These are phyloP conservation scores for Oxyruncus cristatus DNA, from an alignment of 2,113 vertebrate species.

Conservation along the genomic window DNA sequence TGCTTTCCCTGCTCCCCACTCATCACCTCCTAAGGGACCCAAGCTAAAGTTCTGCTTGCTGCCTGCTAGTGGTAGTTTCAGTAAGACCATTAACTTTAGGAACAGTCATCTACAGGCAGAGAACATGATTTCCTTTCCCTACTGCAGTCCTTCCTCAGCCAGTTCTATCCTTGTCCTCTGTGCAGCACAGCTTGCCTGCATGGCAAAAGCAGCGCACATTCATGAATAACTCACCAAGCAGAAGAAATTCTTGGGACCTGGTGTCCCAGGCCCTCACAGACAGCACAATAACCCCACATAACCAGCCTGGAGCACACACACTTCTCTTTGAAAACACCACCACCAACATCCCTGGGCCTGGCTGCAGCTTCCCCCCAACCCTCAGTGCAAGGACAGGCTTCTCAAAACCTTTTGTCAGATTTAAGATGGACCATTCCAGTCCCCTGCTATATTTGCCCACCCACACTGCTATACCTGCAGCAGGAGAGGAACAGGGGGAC, in stretches of 20 bases:
- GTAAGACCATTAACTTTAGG: background rate
- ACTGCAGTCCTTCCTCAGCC: background rate
- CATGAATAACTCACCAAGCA: fast-evolving
- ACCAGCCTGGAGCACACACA: background rate
- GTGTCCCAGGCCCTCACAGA: background rate
- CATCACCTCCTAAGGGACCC: background rate
- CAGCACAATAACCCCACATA: background rate
- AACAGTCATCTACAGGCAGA: background rate
- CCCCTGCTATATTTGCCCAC: background rate
- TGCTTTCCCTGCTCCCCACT: background rate
- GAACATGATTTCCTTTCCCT: background rate
- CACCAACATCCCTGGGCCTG: background rate
- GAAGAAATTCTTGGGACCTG: background rate
- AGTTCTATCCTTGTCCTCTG: background rate
- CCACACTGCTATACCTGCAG: background rate
- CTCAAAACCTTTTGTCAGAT: background rate
- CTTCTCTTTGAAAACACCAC: background rate
- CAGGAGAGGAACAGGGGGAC: background rate
- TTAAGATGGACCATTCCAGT: background rate
- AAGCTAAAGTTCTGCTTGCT: background rate
- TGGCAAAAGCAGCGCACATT: background rate
- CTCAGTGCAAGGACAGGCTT: background rate
- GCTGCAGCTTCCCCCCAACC: background rate
- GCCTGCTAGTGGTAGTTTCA: background rate
- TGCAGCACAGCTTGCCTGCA: background rate